Evolutionary conservation across 2,113 vertebrate genomes (phyloP), one percentile per base, ranked within the genome.

Genomic region (Limnothrissa miodon): DNA sequence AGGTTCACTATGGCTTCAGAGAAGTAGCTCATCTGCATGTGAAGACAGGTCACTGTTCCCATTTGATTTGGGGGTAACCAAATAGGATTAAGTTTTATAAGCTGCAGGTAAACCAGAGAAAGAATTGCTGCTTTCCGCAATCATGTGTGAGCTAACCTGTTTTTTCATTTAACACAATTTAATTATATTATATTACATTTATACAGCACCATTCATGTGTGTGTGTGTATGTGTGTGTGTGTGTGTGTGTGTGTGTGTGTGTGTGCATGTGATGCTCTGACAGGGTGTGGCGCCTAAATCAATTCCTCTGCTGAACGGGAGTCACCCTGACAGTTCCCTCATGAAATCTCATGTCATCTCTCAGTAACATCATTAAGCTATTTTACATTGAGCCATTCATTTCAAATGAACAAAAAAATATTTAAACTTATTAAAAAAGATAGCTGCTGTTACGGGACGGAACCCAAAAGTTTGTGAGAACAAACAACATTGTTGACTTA

Each of bases 21-120:
- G 74, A 19, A 1, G 21, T 81, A 83, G 78, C 56, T 36, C 13
- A 82, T 83, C 85, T 83, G 83, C 88, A 89, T 86, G 90, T 23
- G 48, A 87, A 84, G 87, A 82, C 87, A 83, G 85, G 87, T 86
- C 42, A 87, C 84, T 56, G 81, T 78, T 51, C 83, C 79, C 19
- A 25, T 51, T 53, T 85, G 78, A 66, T 87, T 62, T 45, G 80
- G 78, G 53, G 53, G n/a, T n/a, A 62, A 81, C 81, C 45, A 53
- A 81, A 19, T 59, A 53, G 56, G 42, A 82, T 78, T 78, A 45
- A 88, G 85, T 39, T 62, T 25, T 45, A 21, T n/a, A n/a, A 62
- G 29, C 9, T 36, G 62, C 62, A 70, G 62, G 62, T 70, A 70
- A 13, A 33, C 29, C 62, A 3, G 33, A 33, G 29, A 70, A 23